Evolutionary conservation across 2,888 invertebrate genomes (phyloP).

Genomic region (Aplocera efformata): DNA sequence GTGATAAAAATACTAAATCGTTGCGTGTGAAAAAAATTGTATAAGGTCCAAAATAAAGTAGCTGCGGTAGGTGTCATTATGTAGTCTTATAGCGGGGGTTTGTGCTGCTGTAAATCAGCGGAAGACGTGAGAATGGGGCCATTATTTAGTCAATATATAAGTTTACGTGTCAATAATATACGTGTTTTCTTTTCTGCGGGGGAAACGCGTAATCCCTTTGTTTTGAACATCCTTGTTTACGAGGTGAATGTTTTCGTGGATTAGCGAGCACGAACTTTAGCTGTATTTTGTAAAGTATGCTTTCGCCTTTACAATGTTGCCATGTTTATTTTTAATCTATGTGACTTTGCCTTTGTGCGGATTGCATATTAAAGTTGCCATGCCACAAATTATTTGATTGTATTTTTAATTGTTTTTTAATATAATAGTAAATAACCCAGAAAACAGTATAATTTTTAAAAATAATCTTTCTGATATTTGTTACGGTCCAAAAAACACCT

Average conservation of each 20-base stretch:
- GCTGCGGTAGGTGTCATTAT: slow-evolving; percentile 76
- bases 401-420: no score
- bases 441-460: no score
- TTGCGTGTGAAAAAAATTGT: slow-evolving; percentile 76
- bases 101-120: slow-evolving; percentile 68
- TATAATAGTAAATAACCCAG: no score
- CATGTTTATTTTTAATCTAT: slow-evolving; percentile 2
- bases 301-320: not conserved
- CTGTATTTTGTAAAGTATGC: slow-evolving; percentile 6
- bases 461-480: no score
- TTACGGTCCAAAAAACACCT: no score
- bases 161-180: slow-evolving; percentile 37
- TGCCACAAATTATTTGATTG: no score
- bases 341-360: no score
- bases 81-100: slow-evolving; percentile 65
- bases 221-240: slow-evolving; percentile 11
- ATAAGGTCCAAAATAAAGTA: slow-evolving; percentile 70
- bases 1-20: slow-evolving; percentile 76
- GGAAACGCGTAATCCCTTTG: slow-evolving; percentile 12
- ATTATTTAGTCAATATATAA: slow-evolving; percentile 65
- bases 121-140: slow-evolving; percentile 70
- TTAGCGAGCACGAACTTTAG: slow-evolving; percentile 10
- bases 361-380: no score
- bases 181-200: slow-evolving; percentile 18
- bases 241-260: slow-evolving; percentile 4